These are phyloP conservation scores for Panagrolaimus sp. DNA, from an alignment of 1,140 invertebrate species.

Conservation along the genomic window DNA sequence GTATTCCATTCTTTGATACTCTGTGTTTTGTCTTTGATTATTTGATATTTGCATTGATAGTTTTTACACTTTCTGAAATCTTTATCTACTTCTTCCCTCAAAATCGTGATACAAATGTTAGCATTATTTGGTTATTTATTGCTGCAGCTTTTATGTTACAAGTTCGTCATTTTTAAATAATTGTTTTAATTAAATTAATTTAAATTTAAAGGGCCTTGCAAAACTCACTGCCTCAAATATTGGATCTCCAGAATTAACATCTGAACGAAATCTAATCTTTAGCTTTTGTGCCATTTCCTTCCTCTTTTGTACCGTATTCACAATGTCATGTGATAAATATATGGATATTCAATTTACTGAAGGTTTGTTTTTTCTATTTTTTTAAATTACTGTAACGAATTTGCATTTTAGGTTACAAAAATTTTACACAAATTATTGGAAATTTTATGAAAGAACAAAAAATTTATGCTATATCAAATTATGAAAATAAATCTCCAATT, in stretches of 20 bases:
- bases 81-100: conserved; percentile 8
- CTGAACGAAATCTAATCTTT: conserved; percentile 17
- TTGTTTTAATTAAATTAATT: neutral
- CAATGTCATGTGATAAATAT: conserved; percentile 14
- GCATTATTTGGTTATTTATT: conserved; percentile 16
- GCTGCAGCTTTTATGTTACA: conserved; percentile 14
- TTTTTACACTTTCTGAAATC: conserved; percentile 5
- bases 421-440: conserved; percentile 5
- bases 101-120: conserved; percentile 14
- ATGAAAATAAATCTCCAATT: conserved; percentile 7
- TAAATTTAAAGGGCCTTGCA: neutral
- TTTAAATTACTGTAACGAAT: neutral
- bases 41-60: conserved; percentile 10
- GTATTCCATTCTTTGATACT: conserved; percentile 9
- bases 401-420: conserved; percentile 10
- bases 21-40: conserved; percentile 13
- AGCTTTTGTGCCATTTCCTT: conserved; percentile 9
- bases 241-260: neutral
- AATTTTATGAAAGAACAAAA: conserved; percentile 5
- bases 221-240: conserved; percentile 16
- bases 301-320: conserved; percentile 16
- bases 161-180: neutral
- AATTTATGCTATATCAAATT: neutral
- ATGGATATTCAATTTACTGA: conserved; percentile 20
- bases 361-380: neutral